A percentile compares a stretch with the other conserved stretches of the same genome.
Conservation (phyloP, 2,797 vertebrate genomes). For the Enteromius afrohamiltoni region DNA sequence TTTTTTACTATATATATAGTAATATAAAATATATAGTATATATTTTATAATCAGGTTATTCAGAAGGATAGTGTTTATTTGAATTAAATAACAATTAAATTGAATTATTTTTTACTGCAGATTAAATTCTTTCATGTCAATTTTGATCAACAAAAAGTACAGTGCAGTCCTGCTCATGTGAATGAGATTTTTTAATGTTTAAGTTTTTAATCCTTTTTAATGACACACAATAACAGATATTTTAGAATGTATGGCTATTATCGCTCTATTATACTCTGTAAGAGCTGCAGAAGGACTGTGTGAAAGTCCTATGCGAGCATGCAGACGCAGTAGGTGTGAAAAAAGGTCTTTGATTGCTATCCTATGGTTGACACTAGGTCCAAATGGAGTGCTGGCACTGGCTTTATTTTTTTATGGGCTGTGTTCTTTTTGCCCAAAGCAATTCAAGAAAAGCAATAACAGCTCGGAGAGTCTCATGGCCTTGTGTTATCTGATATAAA, state of each 20-base stretch:
- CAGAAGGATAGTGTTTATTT: neutral
- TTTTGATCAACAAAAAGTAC: neutral
- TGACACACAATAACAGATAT: neutral
- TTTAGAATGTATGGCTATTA: neutral
- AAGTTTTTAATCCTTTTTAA: neutral
- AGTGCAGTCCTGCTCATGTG: neutral
- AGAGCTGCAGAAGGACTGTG: neutral
- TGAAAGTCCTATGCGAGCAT: neutral
- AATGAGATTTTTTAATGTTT: neutral
- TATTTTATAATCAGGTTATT: neutral
- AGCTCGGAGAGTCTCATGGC: conserved; percentile 23
- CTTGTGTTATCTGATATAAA: conserved; percentile 27
- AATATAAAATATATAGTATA: too few relatives aligned
- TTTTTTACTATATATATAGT: neutral
- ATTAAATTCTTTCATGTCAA: neutral
- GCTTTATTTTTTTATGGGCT: conserved; percentile 18
- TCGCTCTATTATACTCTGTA: neutral
- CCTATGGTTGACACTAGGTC: conserved; percentile 20
- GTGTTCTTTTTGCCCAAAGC: conserved; percentile 31
- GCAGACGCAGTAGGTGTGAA: neutral
- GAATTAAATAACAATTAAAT: too few relatives aligned
- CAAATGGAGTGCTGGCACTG: conserved; percentile 2
- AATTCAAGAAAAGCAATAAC: conserved; percentile 35
- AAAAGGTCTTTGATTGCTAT: conserved; percentile 13
- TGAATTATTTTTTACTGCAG: too few relatives aligned